Percentiles rank a stretch among this genome's conserved stretches.
Conservation (phyloP, 2,113 vertebrate species). For the Planiliza haematocheilus region DNA sequence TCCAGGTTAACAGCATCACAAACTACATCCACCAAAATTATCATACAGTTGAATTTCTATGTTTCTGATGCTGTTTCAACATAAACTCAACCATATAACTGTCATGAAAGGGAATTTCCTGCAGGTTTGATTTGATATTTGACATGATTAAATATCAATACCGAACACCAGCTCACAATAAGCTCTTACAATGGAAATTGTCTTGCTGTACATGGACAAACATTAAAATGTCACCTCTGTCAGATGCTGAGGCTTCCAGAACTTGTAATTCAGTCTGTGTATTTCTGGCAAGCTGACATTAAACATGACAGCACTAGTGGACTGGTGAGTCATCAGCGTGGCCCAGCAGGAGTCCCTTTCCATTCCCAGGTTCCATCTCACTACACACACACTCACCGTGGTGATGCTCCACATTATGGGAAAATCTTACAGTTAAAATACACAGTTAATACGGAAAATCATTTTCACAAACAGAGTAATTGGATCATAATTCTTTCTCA, state of each 20-base stretch:
- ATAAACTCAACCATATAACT: too few species aligned
- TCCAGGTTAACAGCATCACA: too few species aligned
- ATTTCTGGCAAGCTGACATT: slow-evolving; percentile 56
- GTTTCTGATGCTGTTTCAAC: too few species aligned
- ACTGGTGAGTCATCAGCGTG: slow-evolving; percentile 58
- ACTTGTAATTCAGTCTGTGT: slow-evolving; percentile 40
- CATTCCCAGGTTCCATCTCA: slow-evolving; percentile 49
- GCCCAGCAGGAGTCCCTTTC: slow-evolving; percentile 37
- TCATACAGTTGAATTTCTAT: too few species aligned
- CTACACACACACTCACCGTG: slow-evolving; percentile 41
- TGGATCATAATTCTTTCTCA: slow-evolving; percentile 10
- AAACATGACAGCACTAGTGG: slow-evolving; percentile 69
- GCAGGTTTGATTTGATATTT: too few species aligned
- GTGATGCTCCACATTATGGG: slow-evolving; percentile 40
- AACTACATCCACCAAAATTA: too few species aligned
- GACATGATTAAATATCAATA: too few species aligned
- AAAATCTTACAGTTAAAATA: slow-evolving; percentile 55
- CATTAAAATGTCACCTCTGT: slow-evolving; percentile 21
- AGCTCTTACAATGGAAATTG: slow-evolving; percentile 40
- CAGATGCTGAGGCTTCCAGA: slow-evolving; percentile 39
- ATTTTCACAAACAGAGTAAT: slow-evolving; percentile 19
- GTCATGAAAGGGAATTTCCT: too few species aligned
- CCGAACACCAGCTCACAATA: slow-evolving; percentile 8
- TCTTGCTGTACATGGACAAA: slow-evolving; percentile 40
- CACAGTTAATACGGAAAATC: slow-evolving; percentile 38